Evolutionary conservation across 2,113 vertebrate species (phyloP).

Genomic region (Macquaria australasica): DNA sequence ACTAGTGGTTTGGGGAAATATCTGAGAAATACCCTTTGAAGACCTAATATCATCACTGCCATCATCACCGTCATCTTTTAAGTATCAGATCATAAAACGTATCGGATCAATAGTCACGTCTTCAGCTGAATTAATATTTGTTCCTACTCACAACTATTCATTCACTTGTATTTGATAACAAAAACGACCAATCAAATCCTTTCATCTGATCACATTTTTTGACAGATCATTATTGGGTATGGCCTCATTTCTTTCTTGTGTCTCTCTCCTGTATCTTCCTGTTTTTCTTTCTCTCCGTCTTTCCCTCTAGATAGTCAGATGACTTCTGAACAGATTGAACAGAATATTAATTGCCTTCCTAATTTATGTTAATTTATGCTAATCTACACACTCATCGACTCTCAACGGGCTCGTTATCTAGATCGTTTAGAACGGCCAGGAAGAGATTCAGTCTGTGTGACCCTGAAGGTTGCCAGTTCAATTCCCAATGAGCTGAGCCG

Average conservation of each 20-base stretch:
- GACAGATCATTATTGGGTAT: constrained; percentile 40
- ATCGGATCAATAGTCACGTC: constrained; percentile 9
- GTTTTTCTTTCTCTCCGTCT: constrained; percentile 58
- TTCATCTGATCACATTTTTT: constrained; percentile 40
- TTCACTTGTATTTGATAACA: constrained; percentile 26
- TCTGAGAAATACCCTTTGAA: neutral
- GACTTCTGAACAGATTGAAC: constrained; percentile 80
- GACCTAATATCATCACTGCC: neutral
- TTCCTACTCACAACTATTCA: constrained; percentile 5
- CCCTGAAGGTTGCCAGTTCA: constrained; percentile 83
- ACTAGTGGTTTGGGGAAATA: neutral
- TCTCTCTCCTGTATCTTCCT: constrained; percentile 52
- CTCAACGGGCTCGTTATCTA: constrained; percentile 81
- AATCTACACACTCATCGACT: constrained; percentile 80
- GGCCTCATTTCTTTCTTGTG: constrained; percentile 50
- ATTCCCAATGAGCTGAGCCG: constrained; percentile 73
- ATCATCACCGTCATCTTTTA: constrained; percentile 5
- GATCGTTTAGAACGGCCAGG: constrained; percentile 73
- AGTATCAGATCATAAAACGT: constrained; percentile 9
- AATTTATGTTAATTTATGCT: constrained; percentile 82
- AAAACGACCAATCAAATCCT: constrained; percentile 25
- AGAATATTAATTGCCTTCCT: constrained; percentile 81
- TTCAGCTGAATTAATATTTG: constrained; percentile 17
- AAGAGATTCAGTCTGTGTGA: constrained; percentile 78
- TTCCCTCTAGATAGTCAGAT: constrained; percentile 66